Evolutionary conservation across 2,797 vertebrate genomes (phyloP).

Genomic region (Cyclura pinguis): DNA sequence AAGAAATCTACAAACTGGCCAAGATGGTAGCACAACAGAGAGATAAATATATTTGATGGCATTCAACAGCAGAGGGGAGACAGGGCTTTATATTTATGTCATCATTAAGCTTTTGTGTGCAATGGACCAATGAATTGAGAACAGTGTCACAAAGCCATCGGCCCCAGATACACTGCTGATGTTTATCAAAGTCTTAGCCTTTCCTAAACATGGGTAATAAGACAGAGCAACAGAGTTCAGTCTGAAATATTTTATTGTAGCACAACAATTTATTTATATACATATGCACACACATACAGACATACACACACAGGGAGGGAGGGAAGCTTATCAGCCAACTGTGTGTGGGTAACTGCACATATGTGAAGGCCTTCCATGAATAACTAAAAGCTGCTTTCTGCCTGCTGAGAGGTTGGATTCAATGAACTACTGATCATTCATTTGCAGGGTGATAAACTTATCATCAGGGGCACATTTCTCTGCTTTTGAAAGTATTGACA

Average conservation of each 20-base stretch:
- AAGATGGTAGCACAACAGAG: conserved; percentile 45
- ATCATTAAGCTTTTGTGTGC: conserved; percentile 57
- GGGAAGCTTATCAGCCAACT: too few species aligned
- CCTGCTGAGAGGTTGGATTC: background rate
- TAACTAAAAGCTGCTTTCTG: background rate
- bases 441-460: background rate
- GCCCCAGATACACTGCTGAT: background rate
- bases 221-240: conserved; percentile 40
- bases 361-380: background rate
- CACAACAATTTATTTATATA: conserved; percentile 5
- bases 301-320: background rate
- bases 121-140: conserved; percentile 48
- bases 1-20: conserved; percentile 43
- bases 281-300: background rate
- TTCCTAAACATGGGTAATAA: conserved; percentile 36
- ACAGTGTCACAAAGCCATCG: conserved; percentile 47
- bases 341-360: background rate
- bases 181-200: conserved; percentile 59
- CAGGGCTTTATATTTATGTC: conserved; percentile 63
- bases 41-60: conserved; percentile 56
- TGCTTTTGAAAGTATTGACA: background rate
- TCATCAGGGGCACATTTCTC: background rate
- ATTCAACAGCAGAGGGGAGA: conserved; percentile 54
- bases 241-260: background rate
- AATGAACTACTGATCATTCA: background rate